phyloP scores from a whole-genome alignment of 2,888 invertebrate species.

The Microplitis manilae region DNA sequence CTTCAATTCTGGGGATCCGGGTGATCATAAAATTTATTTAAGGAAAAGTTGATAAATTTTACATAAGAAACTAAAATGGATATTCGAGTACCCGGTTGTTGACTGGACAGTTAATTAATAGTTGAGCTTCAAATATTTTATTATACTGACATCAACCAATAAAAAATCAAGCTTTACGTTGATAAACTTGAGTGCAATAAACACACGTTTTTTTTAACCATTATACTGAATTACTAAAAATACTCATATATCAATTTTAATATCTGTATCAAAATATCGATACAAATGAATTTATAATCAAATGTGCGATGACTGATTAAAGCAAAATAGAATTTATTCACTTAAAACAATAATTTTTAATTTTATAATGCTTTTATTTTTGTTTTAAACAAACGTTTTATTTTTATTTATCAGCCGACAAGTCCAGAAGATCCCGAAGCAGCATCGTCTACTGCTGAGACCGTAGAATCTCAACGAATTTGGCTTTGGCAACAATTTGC shows the following conservation, averaged over 20 bases:
- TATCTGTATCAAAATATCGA: too few species aligned
- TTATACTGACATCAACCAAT: too few species aligned
- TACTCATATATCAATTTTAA: too few species aligned
- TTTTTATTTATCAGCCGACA: slow-evolving; percentile 58
- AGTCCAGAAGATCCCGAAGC: slow-evolving; percentile 72
- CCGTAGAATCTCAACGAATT: slow-evolving; percentile 82
- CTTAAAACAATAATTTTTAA: not conserved
- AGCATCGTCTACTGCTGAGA: slow-evolving; percentile 78
- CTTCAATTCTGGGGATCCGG: not conserved
- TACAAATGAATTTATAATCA: too few species aligned
- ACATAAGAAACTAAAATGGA: not conserved
- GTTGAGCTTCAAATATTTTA: too few species aligned
- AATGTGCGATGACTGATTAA: too few species aligned
- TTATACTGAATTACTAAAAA: too few species aligned
- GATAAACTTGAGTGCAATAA: too few species aligned
- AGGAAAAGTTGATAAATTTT: slow-evolving; percentile 12
- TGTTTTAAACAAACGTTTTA: too few species aligned
- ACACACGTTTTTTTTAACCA: too few species aligned
- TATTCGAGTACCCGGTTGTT: not conserved
- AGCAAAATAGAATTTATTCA: not conserved
- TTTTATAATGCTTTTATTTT: not conserved
- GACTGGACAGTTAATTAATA: not conserved
- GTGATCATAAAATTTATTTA: not conserved
- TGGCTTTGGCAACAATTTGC: slow-evolving; percentile 93
- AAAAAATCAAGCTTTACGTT: too few species aligned